Percentiles rank a stretch among this genome's conserved stretches.
These are phyloP conservation scores for Lophochroa leadbeateri DNA, from an alignment of 2,113 vertebrate species.

Conservation along the genomic window DNA sequence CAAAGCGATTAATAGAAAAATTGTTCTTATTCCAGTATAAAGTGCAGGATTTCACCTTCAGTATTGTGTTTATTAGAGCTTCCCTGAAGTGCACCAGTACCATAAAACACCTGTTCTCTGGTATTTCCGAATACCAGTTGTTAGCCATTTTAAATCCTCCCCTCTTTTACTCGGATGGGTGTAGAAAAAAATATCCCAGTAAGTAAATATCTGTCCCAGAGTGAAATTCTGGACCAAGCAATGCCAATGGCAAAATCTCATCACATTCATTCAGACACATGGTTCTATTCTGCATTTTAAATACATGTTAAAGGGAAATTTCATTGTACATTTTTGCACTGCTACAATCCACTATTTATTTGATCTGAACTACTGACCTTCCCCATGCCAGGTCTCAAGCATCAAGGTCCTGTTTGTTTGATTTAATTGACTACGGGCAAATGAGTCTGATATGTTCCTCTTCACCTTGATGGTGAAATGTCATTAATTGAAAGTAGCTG, in stretches of 20 bases:
- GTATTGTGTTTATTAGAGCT: not conserved
- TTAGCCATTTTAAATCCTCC: not conserved
- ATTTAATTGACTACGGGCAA: not conserved
- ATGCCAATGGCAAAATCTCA: not conserved
- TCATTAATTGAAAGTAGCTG: not conserved
- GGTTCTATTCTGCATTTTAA: not conserved
- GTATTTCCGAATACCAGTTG: not conserved
- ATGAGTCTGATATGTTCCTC: not conserved
- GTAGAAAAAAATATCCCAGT: not conserved
- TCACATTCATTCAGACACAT: not conserved
- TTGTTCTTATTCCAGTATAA: not conserved
- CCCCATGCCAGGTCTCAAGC: not conserved
- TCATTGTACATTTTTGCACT: not conserved
- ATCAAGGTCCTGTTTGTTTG: not conserved
- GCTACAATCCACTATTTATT: not conserved
- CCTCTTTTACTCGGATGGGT: not conserved
- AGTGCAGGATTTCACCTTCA: not conserved
- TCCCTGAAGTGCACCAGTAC: not conserved
- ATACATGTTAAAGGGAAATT: not conserved
- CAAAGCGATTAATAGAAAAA: not conserved
- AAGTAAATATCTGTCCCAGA: not conserved
- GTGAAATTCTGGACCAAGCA: not conserved
- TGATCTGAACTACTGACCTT: not conserved
- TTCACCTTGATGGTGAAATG: not conserved
- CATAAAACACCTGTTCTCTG: not conserved